Conservation (phyloP, 2,113 vertebrate species). For the Gadus chalcogrammus region DNA sequence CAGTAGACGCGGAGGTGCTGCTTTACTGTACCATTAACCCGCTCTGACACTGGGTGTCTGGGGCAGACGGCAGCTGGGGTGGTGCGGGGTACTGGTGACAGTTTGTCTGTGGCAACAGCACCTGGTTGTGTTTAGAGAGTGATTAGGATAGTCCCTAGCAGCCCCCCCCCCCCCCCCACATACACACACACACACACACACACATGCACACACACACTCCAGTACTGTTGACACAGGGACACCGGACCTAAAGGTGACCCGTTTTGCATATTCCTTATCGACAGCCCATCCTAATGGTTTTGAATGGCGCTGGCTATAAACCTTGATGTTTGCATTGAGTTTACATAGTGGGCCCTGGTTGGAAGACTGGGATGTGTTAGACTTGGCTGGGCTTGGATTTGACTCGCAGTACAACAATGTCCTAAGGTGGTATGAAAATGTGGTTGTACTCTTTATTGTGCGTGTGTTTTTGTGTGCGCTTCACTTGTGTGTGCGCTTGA, state of each 20-base stretch:
- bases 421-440: constrained; percentile 60
- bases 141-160: constrained; percentile 74
- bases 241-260: constrained; percentile 70
- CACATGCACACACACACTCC: too few species aligned
- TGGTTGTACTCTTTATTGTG: neutral
- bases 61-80: constrained; percentile 66
- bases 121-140: constrained; percentile 73
- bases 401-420: constrained; percentile 68
- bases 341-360: constrained; percentile 62
- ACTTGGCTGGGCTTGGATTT: constrained; percentile 62
- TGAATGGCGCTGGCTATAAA: constrained; percentile 65
- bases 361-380: constrained; percentile 59
- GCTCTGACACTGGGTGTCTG: constrained; percentile 56
- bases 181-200: too few species aligned
- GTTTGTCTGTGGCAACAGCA: constrained; percentile 73
- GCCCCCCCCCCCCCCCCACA: constrained; percentile 43
- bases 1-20: constrained; percentile 32
- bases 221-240: constrained; percentile 67
- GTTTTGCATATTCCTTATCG: constrained; percentile 77
- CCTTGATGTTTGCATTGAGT: constrained; percentile 72
- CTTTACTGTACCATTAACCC: constrained; percentile 46
- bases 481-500: constrained; percentile 1
- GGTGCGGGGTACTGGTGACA: constrained; percentile 65
- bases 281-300: constrained; percentile 65
- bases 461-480: constrained; percentile 32